These are phyloP conservation scores for Cynodonichthys magdalenae DNA, from an alignment of 2,797 vertebrate species.

Conservation along the genomic window DNA sequence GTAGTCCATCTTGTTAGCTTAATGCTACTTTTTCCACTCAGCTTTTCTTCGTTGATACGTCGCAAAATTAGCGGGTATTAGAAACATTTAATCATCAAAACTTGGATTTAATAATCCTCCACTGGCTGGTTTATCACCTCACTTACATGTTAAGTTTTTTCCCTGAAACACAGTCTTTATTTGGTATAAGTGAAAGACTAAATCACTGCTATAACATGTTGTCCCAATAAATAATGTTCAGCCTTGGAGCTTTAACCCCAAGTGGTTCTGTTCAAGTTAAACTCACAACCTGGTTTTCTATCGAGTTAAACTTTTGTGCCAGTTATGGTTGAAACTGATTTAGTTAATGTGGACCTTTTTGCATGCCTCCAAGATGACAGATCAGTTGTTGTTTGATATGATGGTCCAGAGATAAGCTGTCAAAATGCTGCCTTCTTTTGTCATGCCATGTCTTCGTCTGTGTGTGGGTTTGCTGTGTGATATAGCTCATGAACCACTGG, in stretches of 20 bases:
- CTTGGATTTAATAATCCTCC: neutral
- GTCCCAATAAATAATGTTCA: too few species aligned
- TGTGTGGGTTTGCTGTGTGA: too few species aligned
- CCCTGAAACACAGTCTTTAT: neutral
- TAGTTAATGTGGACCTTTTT: slow-evolving; percentile 8
- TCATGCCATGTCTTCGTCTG: neutral
- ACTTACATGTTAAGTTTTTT: neutral
- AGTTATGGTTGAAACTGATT: slow-evolving; percentile 11
- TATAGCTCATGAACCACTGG: too few species aligned
- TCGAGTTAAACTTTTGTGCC: neutral
- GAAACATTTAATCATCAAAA: slow-evolving; percentile 52
- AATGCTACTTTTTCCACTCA: slow-evolving; percentile 72
- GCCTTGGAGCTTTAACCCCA: too few species aligned
- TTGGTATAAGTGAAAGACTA: slow-evolving; percentile 13
- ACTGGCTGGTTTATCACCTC: neutral
- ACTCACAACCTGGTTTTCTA: too few species aligned
- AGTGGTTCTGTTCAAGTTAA: too few species aligned
- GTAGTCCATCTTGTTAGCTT: slow-evolving; percentile 37
- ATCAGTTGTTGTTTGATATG: slow-evolving; percentile 7
- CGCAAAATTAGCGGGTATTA: slow-evolving; percentile 40
- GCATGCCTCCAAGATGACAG: slow-evolving; percentile 3
- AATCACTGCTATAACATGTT: too few species aligned
- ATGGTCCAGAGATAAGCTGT: slow-evolving; percentile 8
- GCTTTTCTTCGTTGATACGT: slow-evolving; percentile 47
- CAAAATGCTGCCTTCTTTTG: neutral